These are phyloP conservation scores for Cynocephalus volans DNA, from an alignment of 2,113 vertebrate genomes.

Conservation along the genomic window DNA sequence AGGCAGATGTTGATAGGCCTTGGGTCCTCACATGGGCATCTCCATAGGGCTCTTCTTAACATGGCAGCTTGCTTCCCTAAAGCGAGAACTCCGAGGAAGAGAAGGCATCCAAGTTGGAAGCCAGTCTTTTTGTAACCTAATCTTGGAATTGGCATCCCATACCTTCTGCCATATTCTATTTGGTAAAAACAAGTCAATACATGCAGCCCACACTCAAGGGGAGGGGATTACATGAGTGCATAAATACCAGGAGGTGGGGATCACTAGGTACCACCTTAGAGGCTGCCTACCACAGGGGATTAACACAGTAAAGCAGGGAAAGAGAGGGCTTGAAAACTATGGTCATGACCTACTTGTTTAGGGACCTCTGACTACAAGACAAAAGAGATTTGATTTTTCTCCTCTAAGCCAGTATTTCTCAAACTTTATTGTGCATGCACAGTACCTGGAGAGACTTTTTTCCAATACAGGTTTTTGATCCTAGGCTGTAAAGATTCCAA, in stretches of 20 bases:
- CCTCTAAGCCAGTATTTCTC: constrained; percentile 11
- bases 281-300: neutral
- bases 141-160: neutral
- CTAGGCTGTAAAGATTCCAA: neutral
- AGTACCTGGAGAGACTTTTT: constrained; percentile 36
- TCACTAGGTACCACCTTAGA: neutral
- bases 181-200: neutral
- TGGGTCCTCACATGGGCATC: no score
- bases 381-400: constrained; percentile 55
- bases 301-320: neutral
- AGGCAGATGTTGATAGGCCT: no score
- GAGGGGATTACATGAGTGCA: neutral
- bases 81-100: neutral
- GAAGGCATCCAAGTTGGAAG: neutral
- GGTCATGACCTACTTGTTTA: constrained; percentile 12
- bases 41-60: neutral
- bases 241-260: neutral
- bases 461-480: constrained; percentile 2
- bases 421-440: neutral
- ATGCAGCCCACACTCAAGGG: neutral
- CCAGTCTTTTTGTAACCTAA: neutral
- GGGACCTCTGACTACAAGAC: neutral
- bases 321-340: neutral
- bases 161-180: neutral
- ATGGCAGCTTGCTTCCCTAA: neutral